Base-by-base conservation (phyloP, 2,797 vertebrate species). In the Phaenicophaeus curvirostris region DNA sequence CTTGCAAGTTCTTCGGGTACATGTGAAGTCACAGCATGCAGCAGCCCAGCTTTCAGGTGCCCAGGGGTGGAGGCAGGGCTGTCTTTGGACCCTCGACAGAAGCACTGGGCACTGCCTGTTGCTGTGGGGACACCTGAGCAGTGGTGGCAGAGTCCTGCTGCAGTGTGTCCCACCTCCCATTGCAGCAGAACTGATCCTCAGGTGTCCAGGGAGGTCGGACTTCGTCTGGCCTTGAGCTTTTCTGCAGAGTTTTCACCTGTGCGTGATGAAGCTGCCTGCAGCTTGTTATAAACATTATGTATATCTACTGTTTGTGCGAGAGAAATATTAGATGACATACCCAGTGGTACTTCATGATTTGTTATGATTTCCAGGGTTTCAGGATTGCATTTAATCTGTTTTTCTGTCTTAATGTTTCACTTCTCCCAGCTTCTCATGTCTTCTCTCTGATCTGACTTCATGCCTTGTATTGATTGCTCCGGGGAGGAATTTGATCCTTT, bases 401-500 rank as follows among this genome's bases (percentile, higher is more conserved):
- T 89, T 93, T 73, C 68, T 68, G 15, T 74, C 79, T 62, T 69
- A 83, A 77, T 63, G 50, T 90, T 91, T 37, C 35, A 48, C 27
- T 63, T 92, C 42, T 85, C 81, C 44, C 48, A 83, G 68, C 57
- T 92, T 94, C 79, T 78, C 67, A 83, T 92, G 71, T 90, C 46
- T 85, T 87, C 37, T 51, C 41, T 95, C 90, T 95, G 87, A 92
- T 96, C 91, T 94, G 85, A 86, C 79, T 89, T 91, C 46, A 30
- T 85, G 58, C 65, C 86, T 90, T 80, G 41, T 76, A 85, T 81
- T 93, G 94, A 88, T 92, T 92, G 86, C 76, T 86, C 85, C 42
- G n/a, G 94, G 89, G 93, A 94, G 30, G 62, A 95, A 87, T 93
- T 78, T 92, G 51, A 87, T 87, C 53, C 58, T 93, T 91, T 87